These are phyloP conservation scores for Nestor notabilis DNA, from an alignment of 2,113 vertebrate species.

Conservation along the genomic window DNA sequence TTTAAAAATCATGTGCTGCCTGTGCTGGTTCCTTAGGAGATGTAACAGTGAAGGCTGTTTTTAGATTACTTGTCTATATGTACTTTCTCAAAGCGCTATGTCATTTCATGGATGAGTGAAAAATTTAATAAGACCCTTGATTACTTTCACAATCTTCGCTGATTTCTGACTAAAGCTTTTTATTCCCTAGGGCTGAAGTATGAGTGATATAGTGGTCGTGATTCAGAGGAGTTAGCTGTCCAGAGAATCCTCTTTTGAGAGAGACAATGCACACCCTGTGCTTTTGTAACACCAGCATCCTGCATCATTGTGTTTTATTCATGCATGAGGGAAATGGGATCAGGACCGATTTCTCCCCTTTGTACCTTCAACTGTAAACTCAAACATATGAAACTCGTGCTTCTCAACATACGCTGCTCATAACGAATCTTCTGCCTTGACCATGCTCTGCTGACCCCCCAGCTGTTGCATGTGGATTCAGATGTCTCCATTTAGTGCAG, in stretches of 20 bases:
- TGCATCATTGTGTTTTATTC: not conserved
- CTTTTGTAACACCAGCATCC: not conserved
- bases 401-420: not conserved
- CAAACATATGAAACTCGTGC: rapidly evolving
- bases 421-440: not conserved
- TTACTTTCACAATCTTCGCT: not conserved
- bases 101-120: not conserved
- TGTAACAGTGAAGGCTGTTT: not conserved
- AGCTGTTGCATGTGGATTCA: not conserved
- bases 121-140: not conserved
- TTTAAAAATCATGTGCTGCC: not conserved
- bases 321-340: not conserved
- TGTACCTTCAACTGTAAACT: not conserved
- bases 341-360: not conserved
- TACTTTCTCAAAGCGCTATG: not conserved
- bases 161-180: not conserved
- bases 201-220: not conserved
- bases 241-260: not conserved
- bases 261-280: not conserved
- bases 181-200: not conserved
- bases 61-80: not conserved
- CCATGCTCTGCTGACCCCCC: not conserved
- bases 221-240: not conserved
- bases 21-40: not conserved
- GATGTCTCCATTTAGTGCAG: not conserved